phyloP scores from a whole-genome alignment of 2,888 invertebrate species.

The Aporophyla lueneburgensis region DNA sequence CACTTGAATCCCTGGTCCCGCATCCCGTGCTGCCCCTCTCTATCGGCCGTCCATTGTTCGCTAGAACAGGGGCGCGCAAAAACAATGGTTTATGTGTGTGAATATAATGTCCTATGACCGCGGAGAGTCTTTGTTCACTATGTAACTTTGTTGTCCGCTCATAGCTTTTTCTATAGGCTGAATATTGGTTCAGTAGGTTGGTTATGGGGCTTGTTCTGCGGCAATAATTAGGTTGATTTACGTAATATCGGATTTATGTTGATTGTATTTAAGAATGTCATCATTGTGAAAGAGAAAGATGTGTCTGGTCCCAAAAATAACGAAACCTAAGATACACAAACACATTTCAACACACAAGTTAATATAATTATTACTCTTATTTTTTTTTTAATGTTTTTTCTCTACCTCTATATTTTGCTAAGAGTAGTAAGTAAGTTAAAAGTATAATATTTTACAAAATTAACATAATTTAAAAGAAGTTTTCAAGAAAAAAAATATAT shows the following conservation, averaged over 20 bases:
- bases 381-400: too few relatives aligned
- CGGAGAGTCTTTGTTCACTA: constrained; percentile 66
- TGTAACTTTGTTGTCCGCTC: constrained; percentile 59
- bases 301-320: background rate
- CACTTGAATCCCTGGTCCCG: constrained; percentile 55
- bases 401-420: too few relatives aligned
- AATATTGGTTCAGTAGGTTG: constrained; percentile 43
- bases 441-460: too few relatives aligned
- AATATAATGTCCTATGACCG: constrained; percentile 67
- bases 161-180: constrained; percentile 54
- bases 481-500: too few relatives aligned
- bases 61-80: constrained; percentile 66
- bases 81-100: constrained; percentile 68
- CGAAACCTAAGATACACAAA: background rate
- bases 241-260: background rate
- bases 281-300: too few relatives aligned
- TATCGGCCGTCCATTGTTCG: constrained; percentile 71
- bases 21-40: constrained; percentile 35
- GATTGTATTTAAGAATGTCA: background rate
- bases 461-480: too few relatives aligned
- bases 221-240: constrained; percentile 17
- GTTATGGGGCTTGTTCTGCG: constrained; percentile 9
- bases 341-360: too few relatives aligned
- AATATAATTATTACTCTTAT: too few relatives aligned
- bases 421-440: too few relatives aligned